Evolutionary conservation across 2,888 invertebrate species (phyloP), one percentile per base, ranked within the genome.

Genomic region (Tenthredo scrophulariae): DNA sequence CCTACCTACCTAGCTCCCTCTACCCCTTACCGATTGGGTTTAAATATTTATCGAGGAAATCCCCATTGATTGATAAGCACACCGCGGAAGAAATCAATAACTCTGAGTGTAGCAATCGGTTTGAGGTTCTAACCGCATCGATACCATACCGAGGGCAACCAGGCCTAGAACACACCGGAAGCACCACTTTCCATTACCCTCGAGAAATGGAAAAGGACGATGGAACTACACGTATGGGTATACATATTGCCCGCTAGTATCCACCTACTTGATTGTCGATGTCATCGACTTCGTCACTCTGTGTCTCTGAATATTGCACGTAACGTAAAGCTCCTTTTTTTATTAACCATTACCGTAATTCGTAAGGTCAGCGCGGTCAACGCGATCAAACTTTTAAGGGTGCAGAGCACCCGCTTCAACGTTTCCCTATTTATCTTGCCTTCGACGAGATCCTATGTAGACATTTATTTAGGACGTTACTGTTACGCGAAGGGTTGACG

Each of bases 381-480:
- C 58, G 80, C 80, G n/a, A 80, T 80, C 40, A 80, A 80, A 80
- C 80, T 80, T 80, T 80, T 40, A 77, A 62, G 80, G 37, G 62
- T 77, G 0, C 54, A 74, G 0, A 26, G 22, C 6, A 33, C 7
- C 37, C 13, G 62, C 40, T 80, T 37, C 3, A 54, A n/a, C 62
- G 37, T 80, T 80, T 62, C 80, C 62, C 62, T 80, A 62, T 80
- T 80, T 62, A 80, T 80, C 62, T 80, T 80, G 0, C 62, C 37
- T 22, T 22, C 18, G 15, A 13, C 58, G 22, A 22, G 37, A 62
- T 1, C 37, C 10, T 40, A 22, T 22, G 46, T 10, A 58, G 10
- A 22, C 15, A 26, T 37, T 62, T 62, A 58, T 80, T 58, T 37
- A n/a, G 58, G 37, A 62, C 58, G 15, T 22, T 37, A 37, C 43